These are phyloP conservation scores for Trilocha varians DNA, from an alignment of 2,888 invertebrate genomes.

Conservation along the genomic window DNA sequence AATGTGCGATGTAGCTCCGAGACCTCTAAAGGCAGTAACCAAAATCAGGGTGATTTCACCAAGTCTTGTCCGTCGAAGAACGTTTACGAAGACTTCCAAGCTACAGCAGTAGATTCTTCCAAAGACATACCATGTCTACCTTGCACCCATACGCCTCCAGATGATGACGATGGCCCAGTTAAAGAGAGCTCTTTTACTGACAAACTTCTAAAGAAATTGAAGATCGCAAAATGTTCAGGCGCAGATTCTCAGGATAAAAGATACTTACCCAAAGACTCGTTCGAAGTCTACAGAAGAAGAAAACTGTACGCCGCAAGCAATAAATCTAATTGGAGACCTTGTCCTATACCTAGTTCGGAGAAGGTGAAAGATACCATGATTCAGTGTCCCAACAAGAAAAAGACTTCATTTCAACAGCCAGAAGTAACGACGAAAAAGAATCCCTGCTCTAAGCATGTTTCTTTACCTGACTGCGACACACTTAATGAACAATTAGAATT, in stretches of 20 bases:
- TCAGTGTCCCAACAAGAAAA: conserved; percentile 14
- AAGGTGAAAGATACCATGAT: conserved; percentile 17
- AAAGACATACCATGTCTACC: conserved; percentile 27
- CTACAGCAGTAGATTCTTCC: conserved; percentile 29
- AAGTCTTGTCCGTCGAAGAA: conserved; percentile 41
- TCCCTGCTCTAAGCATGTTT: conserved; percentile 30
- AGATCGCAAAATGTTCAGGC: conserved; percentile 6
- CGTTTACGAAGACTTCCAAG: conserved; percentile 35
- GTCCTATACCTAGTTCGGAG: conserved; percentile 20
- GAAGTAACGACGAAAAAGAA: conserved; percentile 10
- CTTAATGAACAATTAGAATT: no score
- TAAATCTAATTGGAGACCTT: conserved; percentile 31
- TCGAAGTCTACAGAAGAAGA: conserved; percentile 45
- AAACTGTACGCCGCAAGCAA: conserved; percentile 36
- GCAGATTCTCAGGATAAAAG: conserved; percentile 16
- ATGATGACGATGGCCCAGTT: conserved; percentile 13
- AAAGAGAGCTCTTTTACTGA: conserved; percentile 10
- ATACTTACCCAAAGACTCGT: conserved; percentile 46
- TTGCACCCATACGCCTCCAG: conserved; percentile 12
- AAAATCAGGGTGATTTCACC: conserved; percentile 27
- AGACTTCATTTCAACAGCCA: conserved; percentile 13
- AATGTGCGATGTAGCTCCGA: conserved; percentile 32
- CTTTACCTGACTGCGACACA: conserved; percentile 27
- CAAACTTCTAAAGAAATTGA: conserved; percentile 24
- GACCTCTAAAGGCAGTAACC: conserved; percentile 22